Conservation (phyloP, 1,140 invertebrate species). For the Metaphire vulgaris region DNA sequence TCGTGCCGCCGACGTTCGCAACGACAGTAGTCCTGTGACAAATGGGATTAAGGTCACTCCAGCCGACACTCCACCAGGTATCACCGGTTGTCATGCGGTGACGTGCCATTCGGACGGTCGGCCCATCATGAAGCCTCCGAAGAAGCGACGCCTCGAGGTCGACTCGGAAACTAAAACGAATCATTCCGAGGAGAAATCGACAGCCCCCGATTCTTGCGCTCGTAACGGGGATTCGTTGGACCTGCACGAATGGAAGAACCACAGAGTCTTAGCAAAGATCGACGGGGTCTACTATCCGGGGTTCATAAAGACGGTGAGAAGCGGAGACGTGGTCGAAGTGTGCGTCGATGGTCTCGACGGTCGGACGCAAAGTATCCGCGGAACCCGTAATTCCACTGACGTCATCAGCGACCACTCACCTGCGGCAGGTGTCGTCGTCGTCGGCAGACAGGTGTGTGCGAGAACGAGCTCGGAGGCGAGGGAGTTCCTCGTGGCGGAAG, state of each 20-base stretch:
- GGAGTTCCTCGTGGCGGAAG: constrained; percentile 71
- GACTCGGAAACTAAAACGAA: background rate
- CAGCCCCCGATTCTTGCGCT: background rate
- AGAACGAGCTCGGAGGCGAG: constrained; percentile 56
- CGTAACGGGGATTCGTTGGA: constrained; percentile 56
- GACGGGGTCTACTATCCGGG: constrained; percentile 76
- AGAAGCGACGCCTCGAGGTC: background rate
- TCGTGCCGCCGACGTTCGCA: too few species aligned
- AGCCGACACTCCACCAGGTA: background rate
- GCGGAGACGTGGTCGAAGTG: constrained; percentile 58
- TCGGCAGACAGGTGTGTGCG: constrained; percentile 61
- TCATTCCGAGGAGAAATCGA: too few species aligned
- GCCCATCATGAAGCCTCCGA: background rate
- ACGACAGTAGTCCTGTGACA: too few species aligned
- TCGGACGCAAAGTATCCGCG: constrained; percentile 57
- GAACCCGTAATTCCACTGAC: constrained; percentile 64
- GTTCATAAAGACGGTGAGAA: constrained; percentile 60
- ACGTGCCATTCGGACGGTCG: background rate
- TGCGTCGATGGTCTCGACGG: constrained; percentile 68
- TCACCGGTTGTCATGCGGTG: background rate
- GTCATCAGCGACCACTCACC: constrained; percentile 89
- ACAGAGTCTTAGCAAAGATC: constrained; percentile 71
- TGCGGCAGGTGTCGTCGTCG: constrained; percentile 65
- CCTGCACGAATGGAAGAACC: constrained; percentile 81
- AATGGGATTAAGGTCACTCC: background rate